Conservation (phyloP, 2,888 invertebrate species). For the Agrochola lychnidis region DNA sequence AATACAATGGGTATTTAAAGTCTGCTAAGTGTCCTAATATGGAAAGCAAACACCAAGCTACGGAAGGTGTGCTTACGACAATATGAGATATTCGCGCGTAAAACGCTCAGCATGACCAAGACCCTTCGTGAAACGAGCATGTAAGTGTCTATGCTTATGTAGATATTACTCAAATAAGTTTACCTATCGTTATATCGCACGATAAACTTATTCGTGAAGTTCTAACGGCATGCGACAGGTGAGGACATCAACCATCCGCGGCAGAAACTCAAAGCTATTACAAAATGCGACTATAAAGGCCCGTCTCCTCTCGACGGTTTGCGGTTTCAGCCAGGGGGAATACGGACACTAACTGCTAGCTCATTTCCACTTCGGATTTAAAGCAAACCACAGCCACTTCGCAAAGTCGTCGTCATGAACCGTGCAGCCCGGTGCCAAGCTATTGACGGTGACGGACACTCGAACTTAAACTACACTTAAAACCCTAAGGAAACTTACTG, state of each 20-base stretch:
- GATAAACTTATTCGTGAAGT: slow-evolving; percentile 71
- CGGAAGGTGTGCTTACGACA: slow-evolving; percentile 10
- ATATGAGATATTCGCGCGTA: slow-evolving; percentile 1
- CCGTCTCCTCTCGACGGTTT: slow-evolving; percentile 79
- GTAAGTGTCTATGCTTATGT: slow-evolving; percentile 22
- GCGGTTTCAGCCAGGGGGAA: slow-evolving; percentile 81
- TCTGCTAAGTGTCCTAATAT: slow-evolving; percentile 42
- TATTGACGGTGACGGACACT: slow-evolving; percentile 23
- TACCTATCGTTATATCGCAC: slow-evolving; percentile 47
- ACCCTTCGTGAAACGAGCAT: slow-evolving; percentile 7
- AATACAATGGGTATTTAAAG: slow-evolving; percentile 42
- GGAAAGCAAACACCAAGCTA: slow-evolving; percentile 35
- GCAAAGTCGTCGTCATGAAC: slow-evolving; percentile 69
- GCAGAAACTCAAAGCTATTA: slow-evolving; percentile 79
- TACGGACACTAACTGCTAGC: slow-evolving; percentile 80
- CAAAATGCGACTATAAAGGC: slow-evolving; percentile 76
- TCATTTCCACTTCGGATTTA: slow-evolving; percentile 86
- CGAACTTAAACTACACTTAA: slow-evolving; percentile 13
- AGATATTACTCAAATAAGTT: slow-evolving; percentile 26
- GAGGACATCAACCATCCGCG: slow-evolving; percentile 78
- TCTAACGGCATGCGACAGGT: slow-evolving; percentile 83
- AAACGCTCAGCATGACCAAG: slow-evolving; percentile 6
- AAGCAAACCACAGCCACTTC: slow-evolving; percentile 82
- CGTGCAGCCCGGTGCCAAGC: slow-evolving; percentile 41
- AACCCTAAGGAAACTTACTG: slow-evolving; percentile 2